A percentile compares a stretch with the other conserved stretches of the same genome.
Conservation (phyloP, 2,113 vertebrate genomes). For the Cromileptes altivelis region DNA sequence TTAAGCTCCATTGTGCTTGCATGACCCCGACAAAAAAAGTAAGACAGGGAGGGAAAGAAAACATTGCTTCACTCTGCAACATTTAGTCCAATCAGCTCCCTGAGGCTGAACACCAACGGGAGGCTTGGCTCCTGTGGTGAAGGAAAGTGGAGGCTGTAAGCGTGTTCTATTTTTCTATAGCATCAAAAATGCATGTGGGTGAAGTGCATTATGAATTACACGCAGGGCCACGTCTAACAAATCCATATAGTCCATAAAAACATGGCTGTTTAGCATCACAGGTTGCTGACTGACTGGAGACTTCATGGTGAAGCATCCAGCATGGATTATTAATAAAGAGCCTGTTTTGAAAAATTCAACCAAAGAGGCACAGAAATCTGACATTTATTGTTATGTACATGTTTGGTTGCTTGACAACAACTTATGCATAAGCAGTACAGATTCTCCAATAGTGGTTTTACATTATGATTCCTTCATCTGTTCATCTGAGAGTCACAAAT, state of each 20-base stretch:
- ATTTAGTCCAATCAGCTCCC: conserved; percentile 82
- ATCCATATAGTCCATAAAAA: conserved; percentile 44
- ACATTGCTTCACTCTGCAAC: conserved; percentile 72
- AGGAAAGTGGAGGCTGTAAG: conserved; percentile 70
- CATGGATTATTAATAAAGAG: conserved; percentile 20
- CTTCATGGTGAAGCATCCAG: conserved; percentile 14
- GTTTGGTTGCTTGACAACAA: conserved; percentile 22
- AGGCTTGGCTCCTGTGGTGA: conserved; percentile 66
- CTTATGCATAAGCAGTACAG: background rate
- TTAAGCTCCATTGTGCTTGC: conserved; percentile 53
- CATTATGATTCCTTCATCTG: background rate
- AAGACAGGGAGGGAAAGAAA: conserved; percentile 53
- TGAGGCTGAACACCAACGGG: conserved; percentile 69
- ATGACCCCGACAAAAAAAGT: conserved; percentile 41
- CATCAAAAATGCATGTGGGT: conserved; percentile 79
- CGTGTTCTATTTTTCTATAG: conserved; percentile 72
- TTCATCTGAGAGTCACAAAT: conserved; percentile 1
- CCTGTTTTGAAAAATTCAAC: conserved; percentile 1
- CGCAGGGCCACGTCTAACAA: conserved; percentile 29
- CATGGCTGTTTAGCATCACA: conserved; percentile 5
- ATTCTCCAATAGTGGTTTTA: background rate
- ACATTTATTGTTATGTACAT: conserved; percentile 23
- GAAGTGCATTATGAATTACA: conserved; percentile 72
- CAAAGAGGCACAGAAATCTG: background rate
- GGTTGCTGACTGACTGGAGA: conserved; percentile 17